phyloP scores from a whole-genome alignment of 1,140 invertebrate species.

The Listronotus bonariensis region DNA sequence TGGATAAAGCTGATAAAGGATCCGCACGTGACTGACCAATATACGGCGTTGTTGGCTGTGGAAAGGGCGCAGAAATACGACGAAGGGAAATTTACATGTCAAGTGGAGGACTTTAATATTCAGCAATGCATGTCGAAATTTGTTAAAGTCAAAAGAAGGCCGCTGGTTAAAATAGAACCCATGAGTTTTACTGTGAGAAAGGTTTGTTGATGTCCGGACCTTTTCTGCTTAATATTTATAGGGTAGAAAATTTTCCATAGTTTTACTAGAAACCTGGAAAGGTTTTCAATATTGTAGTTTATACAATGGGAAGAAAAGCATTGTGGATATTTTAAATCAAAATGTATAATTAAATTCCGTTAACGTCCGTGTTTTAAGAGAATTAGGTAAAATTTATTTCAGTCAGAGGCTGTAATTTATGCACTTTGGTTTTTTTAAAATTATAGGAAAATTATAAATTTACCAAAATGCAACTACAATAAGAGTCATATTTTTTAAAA shows the following conservation, averaged over 20 bases:
- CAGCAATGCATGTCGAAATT: conserved; percentile 73
- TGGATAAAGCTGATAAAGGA: conserved; percentile 62
- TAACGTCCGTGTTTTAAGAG: too few relatives aligned
- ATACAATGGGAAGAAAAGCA: too few relatives aligned
- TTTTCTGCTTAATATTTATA: neutral
- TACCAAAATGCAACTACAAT: too few relatives aligned
- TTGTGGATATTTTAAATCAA: too few relatives aligned
- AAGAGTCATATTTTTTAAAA: too few relatives aligned
- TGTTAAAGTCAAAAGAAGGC: conserved; percentile 68
- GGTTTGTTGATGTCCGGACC: conserved; percentile 55
- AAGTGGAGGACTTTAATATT: conserved; percentile 72
- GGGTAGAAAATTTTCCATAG: neutral
- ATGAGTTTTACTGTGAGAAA: conserved; percentile 74
- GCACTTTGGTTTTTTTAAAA: too few relatives aligned
- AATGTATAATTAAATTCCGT: too few relatives aligned
- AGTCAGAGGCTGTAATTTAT: too few relatives aligned
- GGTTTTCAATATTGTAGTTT: too few relatives aligned
- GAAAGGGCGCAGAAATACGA: conserved; percentile 69
- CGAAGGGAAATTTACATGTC: conserved; percentile 74
- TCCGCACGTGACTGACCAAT: conserved; percentile 60
- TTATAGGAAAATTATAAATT: too few relatives aligned
- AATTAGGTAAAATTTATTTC: too few relatives aligned
- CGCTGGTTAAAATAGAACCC: conserved; percentile 71
- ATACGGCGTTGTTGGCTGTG: conserved; percentile 71
- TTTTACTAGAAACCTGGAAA: neutral